A percentile compares a stretch with the other conserved stretches of the same genome.
Evolutionary conservation across 2,888 invertebrate species (phyloP).

Genomic region (Trachelus tabidus): DNA sequence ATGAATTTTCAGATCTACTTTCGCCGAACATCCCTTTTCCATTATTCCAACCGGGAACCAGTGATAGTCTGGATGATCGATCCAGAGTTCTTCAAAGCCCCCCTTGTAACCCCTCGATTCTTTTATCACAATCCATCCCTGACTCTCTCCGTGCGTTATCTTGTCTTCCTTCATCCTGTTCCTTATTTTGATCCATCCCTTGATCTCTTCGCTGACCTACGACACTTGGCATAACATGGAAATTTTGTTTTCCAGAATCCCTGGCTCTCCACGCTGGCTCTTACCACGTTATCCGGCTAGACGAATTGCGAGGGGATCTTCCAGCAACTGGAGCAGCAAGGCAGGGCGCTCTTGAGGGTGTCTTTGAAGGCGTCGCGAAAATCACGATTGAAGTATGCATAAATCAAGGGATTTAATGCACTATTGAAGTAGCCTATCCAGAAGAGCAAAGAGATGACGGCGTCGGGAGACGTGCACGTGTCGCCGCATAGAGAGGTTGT

Average conservation of each 20-base stretch:
- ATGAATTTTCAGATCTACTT: no score
- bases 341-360: constrained; percentile 87
- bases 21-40: not conserved
- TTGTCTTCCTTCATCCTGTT: not conserved
- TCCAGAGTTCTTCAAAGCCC: not conserved
- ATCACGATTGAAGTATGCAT: constrained; percentile 96
- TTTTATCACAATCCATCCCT: not conserved
- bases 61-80: not conserved
- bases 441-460: constrained; percentile 78
- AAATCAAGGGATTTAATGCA: constrained; percentile 93
- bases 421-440: constrained; percentile 99
- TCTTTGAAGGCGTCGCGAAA: constrained; percentile 97
- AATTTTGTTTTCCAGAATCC: not conserved
- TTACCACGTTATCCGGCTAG: constrained; percentile 55
- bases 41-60: not conserved
- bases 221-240: not conserved
- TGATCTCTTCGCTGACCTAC: not conserved
- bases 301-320: constrained; percentile 76
- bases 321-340: constrained; percentile 82
- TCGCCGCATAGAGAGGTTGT: constrained; percentile 86
- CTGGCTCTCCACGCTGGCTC: not conserved
- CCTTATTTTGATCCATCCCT: not conserved
- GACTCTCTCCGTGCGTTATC: not conserved
- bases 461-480: constrained; percentile 75
- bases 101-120: not conserved